Evolutionary conservation across 2,797 vertebrate species (phyloP).

Genomic region (Hemitrygon akajei): DNA sequence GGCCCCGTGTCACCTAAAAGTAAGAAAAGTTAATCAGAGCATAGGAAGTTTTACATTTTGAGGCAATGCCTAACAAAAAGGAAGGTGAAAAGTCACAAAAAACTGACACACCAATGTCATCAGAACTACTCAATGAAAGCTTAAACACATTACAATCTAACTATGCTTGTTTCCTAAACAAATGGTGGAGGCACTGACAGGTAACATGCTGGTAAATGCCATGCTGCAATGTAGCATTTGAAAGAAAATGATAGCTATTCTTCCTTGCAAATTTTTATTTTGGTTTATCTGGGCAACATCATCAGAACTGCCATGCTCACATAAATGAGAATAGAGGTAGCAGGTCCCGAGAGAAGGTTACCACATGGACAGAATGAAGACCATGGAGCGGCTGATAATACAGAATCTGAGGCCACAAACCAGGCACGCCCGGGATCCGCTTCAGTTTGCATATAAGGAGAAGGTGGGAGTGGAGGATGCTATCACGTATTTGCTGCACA

Average conservation of each 20-base stretch:
- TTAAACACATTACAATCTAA: background rate
- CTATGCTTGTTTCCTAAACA: background rate
- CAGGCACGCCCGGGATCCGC: too few species aligned
- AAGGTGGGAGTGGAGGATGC: too few species aligned
- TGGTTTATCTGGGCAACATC: background rate
- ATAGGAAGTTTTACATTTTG: background rate
- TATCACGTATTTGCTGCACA: too few species aligned
- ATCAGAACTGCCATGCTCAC: background rate
- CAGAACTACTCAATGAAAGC: background rate
- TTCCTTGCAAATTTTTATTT: background rate
- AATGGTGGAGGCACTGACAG: background rate
- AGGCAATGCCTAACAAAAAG: background rate
- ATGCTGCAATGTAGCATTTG: background rate
- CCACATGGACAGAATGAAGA: background rate
- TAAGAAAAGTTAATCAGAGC: constrained; percentile 43
- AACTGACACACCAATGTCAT: background rate
- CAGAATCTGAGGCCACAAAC: too few species aligned
- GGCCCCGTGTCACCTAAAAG: constrained; percentile 72
- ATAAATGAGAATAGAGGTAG: background rate
- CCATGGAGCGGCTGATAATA: too few species aligned
- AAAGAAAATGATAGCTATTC: background rate
- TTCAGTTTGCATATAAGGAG: too few species aligned
- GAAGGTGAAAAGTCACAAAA: background rate
- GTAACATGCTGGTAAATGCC: background rate
- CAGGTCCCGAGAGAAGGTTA: background rate